Base-by-base conservation (phyloP, 2,797 vertebrate genomes). In the Malurus splendens region DNA sequence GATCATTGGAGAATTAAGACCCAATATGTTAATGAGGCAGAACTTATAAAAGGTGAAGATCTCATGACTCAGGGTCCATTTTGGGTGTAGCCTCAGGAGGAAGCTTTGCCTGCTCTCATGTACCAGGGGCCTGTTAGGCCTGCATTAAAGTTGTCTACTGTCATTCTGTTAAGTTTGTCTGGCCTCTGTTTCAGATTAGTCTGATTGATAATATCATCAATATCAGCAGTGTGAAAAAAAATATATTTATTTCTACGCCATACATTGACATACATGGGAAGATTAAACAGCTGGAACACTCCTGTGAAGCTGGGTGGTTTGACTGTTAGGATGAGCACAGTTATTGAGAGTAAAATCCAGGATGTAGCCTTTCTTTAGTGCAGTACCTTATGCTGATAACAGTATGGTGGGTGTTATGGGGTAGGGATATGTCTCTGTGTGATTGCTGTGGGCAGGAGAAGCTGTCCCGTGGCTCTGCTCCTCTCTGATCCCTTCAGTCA, bases 381-480 rank as follows among this genome's bases (percentile, higher is more conserved):
- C 18, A 30, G 27, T 36, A 44, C 15, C 6, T 56, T n/a, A 5
- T 39, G 17, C 19, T 72, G 7, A 1, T 6, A n/a, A 5, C 8
- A 18, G 2, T 5, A 3, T 12, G 2, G 4, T 2, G 8, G 14
- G 9, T 13, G 65, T 41, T 14, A 14, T 15, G 12, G 2, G 25
- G 2, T 20, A 16, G 52, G 24, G 9, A 17, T 6, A 7, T 0
- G 0, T 18, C 10, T 54, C 18, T 8, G 2, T 30, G 54, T 14
- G 84, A 36, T 6, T 45, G 44, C 22, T 10, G 30, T 75, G 71
- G 64, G 54, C 39, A 83, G 57, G 32, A 10, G 47, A 42, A 55
- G 18, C 18, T n/a, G 65, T 36, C 27, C 19, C 16, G 1, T 48
- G 30, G 12, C 15, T 2, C 7, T 20, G 73, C 50, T 77, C 30